A percentile compares a stretch with the other conserved stretches of the same genome.
Evolutionary conservation across 1,140 invertebrate species (phyloP).

Genomic region (Zaprionus gabonicus): DNA sequence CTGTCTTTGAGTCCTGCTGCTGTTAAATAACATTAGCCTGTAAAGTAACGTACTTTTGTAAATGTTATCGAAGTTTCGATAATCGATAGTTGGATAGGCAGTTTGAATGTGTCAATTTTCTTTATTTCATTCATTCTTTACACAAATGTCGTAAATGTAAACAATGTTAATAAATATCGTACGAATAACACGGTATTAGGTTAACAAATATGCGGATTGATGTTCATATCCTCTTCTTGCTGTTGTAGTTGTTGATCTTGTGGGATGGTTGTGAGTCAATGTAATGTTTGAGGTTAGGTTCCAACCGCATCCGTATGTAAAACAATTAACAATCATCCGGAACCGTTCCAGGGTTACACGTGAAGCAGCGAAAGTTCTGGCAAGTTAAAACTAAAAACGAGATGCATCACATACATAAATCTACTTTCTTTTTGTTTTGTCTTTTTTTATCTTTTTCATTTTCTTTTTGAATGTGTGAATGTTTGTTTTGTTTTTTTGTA

Average conservation of each 20-base stretch:
- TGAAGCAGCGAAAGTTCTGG: constrained; percentile 58
- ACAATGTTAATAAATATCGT: constrained; percentile 80
- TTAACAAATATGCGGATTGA: constrained; percentile 33
- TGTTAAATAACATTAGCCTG: not conserved
- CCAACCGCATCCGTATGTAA: constrained; percentile 58
- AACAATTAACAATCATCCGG: constrained; percentile 76
- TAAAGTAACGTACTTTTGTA: not conserved
- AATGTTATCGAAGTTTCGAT: not conserved
- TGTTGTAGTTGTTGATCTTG: constrained; percentile 12
- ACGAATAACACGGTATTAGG: constrained; percentile 63
- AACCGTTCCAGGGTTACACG: constrained; percentile 61
- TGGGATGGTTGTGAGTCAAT: constrained; percentile 30
- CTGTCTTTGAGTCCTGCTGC: not conserved
- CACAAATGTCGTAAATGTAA: constrained; percentile 69
- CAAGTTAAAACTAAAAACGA: constrained; percentile 81
- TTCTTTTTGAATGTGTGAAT: constrained; percentile 29
- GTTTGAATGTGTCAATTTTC: constrained; percentile 76
- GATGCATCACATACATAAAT: constrained; percentile 70
- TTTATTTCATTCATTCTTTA: constrained; percentile 76
- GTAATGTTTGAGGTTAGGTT: constrained; percentile 45
- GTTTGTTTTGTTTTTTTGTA: constrained; percentile 31
- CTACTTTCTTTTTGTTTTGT: constrained; percentile 39
- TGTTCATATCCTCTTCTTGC: not conserved
- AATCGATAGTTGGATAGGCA: not conserved
- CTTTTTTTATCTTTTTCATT: constrained; percentile 4